Evolutionary conservation across 2,797 vertebrate genomes (phyloP).

Genomic region (Phoeniculus purpureus): DNA sequence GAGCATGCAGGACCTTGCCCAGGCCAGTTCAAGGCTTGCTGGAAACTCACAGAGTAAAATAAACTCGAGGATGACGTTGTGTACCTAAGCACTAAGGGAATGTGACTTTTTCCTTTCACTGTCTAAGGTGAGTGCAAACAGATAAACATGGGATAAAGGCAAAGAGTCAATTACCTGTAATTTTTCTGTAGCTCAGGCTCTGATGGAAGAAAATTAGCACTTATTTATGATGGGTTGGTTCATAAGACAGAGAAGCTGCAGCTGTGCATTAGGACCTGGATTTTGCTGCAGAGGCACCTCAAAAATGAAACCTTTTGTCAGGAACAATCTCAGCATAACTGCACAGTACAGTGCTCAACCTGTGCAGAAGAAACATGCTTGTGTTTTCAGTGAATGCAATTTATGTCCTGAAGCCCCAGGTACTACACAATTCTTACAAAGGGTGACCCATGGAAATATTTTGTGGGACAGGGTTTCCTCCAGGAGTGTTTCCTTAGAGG

Average conservation of each 20-base stretch:
- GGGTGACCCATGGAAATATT: background rate
- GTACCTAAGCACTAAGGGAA: background rate
- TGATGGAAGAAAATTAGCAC: background rate
- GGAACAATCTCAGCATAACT: background rate
- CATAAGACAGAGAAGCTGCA: background rate
- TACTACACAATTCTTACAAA: background rate
- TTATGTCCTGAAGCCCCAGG: background rate
- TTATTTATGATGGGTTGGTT: background rate
- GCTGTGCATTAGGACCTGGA: background rate
- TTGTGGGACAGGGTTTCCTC: background rate
- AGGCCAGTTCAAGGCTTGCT: background rate
- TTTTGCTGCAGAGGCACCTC: background rate
- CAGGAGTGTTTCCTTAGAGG: background rate
- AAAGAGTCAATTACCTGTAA: background rate
- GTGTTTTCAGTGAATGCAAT: background rate
- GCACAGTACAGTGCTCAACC: background rate
- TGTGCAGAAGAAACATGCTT: background rate
- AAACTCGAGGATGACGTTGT: background rate
- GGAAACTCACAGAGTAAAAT: background rate
- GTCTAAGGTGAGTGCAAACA: background rate
- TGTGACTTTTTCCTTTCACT: background rate
- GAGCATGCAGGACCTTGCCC: background rate
- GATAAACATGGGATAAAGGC: background rate
- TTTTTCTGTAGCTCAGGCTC: background rate
- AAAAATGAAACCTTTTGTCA: background rate